Evolutionary conservation across 2,888 invertebrate species (phyloP).

Genomic region (Drymonia ruficornis): DNA sequence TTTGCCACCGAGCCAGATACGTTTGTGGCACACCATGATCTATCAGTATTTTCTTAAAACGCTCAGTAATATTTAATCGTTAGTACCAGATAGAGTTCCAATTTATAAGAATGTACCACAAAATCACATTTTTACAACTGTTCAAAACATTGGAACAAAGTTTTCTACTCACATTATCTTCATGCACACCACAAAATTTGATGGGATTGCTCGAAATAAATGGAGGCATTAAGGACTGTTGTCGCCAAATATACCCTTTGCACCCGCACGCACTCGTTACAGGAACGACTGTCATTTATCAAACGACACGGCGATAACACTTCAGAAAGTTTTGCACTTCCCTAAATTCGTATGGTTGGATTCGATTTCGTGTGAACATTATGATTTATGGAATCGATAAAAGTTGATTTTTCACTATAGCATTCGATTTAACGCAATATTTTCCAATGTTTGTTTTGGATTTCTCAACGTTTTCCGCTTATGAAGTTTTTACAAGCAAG

Average conservation of each 20-base stretch:
- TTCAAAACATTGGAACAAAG: neutral
- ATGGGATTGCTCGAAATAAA: slow-evolving; percentile 63
- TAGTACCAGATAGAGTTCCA: too few relatives aligned
- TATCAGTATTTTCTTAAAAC: too few relatives aligned
- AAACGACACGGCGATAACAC: slow-evolving; percentile 46
- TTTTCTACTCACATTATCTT: neutral
- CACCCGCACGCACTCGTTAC: slow-evolving; percentile 48
- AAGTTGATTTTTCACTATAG: slow-evolving; percentile 6
- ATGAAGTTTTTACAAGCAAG: too few relatives aligned
- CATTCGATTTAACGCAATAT: too few relatives aligned
- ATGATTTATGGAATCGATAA: slow-evolving; percentile 13
- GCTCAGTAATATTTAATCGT: too few relatives aligned
- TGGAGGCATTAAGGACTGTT: slow-evolving; percentile 56
- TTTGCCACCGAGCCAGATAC: too few relatives aligned
- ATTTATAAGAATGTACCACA: too few relatives aligned
- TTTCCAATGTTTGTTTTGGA: too few relatives aligned
- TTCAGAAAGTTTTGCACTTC: slow-evolving; percentile 50
- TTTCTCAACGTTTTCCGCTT: too few relatives aligned
- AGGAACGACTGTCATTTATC: slow-evolving; percentile 57
- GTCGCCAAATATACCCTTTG: slow-evolving; percentile 60
- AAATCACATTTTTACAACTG: neutral
- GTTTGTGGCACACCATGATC: too few relatives aligned
- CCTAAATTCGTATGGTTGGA: slow-evolving; percentile 24
- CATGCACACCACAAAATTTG: slow-evolving; percentile 47
- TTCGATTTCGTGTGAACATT: slow-evolving; percentile 16